Conservation (phyloP, 2,888 invertebrate species). For the Nymphalis polychloros region DNA sequence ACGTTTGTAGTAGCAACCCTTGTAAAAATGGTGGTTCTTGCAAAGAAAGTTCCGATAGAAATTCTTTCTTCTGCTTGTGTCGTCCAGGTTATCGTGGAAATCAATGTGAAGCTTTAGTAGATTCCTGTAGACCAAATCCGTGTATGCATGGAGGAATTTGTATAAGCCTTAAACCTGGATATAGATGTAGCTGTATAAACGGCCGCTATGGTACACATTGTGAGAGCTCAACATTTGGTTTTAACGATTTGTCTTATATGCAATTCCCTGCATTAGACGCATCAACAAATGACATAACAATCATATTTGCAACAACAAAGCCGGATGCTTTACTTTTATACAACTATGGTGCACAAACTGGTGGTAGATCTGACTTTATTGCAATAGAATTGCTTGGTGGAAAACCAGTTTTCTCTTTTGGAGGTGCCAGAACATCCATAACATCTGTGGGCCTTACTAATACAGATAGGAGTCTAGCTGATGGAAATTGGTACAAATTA, state of each 20-base stretch:
- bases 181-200: conserved; percentile 91
- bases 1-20: conserved; percentile 91
- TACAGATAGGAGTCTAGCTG: conserved; percentile 85
- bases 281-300: conserved; percentile 94
- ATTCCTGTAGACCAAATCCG: conserved; percentile 96
- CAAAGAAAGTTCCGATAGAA: conserved; percentile 92
- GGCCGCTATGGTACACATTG: conserved; percentile 95
- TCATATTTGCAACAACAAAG: conserved; percentile 95
- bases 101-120: conserved; percentile 93
- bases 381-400: conserved; percentile 94
- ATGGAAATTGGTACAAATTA: conserved; percentile 95
- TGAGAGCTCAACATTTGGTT: conserved; percentile 94
- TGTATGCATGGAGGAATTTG: conserved; percentile 95
- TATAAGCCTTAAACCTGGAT: conserved; percentile 93
- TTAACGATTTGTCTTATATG: conserved; percentile 94
- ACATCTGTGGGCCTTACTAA: conserved; percentile 88
- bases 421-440: conserved; percentile 93
- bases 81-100: conserved; percentile 95
- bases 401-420: conserved; percentile 93
- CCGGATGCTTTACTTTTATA: conserved; percentile 93
- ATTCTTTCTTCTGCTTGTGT: conserved; percentile 95
- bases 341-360: conserved; percentile 93
- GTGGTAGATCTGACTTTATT: conserved; percentile 95
- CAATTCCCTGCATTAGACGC: conserved; percentile 92
- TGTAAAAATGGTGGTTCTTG: conserved; percentile 96